phyloP scores from a whole-genome alignment of 2,888 invertebrate species.

The Seira musarum region DNA sequence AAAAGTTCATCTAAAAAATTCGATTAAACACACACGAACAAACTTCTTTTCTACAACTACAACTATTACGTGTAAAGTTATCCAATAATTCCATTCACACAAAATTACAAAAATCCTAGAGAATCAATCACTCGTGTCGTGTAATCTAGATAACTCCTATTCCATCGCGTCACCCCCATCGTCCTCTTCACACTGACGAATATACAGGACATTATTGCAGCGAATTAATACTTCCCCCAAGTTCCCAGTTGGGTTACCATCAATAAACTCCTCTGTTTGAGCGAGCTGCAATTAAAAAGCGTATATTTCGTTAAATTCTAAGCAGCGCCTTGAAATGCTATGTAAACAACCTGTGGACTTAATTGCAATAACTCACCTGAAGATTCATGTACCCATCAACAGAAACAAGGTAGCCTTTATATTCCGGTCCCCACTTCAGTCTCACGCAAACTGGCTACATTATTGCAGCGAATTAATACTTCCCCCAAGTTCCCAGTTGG shows the following conservation, averaged over 20 bases:
- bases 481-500: conserved; percentile 96
- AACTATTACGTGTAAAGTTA: too few relatives aligned
- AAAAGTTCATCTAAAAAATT: too few relatives aligned
- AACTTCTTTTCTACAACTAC: too few relatives aligned
- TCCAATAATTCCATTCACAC: background rate
- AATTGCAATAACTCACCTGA: conserved; percentile 74
- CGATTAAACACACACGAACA: too few relatives aligned
- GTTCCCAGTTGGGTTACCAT: conserved; percentile 91
- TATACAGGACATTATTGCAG: conserved; percentile 97
- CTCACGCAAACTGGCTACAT: conserved; percentile 98
- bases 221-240: conserved; percentile 97
- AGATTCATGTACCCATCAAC: conserved; percentile 99
- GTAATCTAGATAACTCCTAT: conserved; percentile 29
- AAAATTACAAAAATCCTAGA: background rate
- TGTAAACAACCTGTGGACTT: too few relatives aligned
- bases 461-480: conserved; percentile 97
- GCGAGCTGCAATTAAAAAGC: conserved; percentile 80
- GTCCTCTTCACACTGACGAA: conserved; percentile 95
- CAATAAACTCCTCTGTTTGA: conserved; percentile 97
- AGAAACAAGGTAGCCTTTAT: conserved; percentile 97
- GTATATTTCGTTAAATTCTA: background rate
- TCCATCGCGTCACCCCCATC: conserved; percentile 76
- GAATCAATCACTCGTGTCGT: background rate
- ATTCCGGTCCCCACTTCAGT: conserved; percentile 99
- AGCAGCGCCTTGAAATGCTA: background rate